Evolutionary conservation across 2,797 vertebrate genomes (phyloP).

Genomic region (Syngnathus acus): DNA sequence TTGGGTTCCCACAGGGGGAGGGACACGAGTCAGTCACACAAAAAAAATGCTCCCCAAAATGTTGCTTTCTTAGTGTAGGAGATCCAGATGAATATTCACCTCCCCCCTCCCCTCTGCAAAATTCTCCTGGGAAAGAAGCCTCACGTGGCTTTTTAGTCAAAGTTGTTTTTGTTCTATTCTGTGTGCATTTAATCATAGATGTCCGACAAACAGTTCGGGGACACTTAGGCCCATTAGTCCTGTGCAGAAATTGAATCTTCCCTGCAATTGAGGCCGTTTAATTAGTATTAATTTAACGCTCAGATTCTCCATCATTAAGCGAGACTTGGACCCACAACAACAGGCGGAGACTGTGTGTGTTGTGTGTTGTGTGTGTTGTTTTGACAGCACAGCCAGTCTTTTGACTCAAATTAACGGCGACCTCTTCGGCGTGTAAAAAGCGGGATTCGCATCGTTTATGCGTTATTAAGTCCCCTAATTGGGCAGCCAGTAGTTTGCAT

Average conservation of each 20-base stretch:
- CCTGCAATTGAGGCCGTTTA: conserved; percentile 87
- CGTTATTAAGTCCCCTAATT: conserved; percentile 97
- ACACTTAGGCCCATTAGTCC: conserved; percentile 63
- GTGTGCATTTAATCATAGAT: conserved; percentile 37
- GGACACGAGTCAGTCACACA: conserved; percentile 52
- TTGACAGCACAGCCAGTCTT: conserved; percentile 62
- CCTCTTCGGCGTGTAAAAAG: conserved; percentile 82
- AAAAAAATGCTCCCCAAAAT: conserved; percentile 47
- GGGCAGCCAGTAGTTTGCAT: conserved; percentile 97
- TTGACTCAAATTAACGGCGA: conserved; percentile 80
- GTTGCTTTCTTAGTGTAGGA: conserved; percentile 1
- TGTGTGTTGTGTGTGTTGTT: conserved; percentile 17
- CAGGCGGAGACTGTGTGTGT: conserved; percentile 14
- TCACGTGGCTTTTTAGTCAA: not conserved
- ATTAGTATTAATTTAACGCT: conserved; percentile 99
- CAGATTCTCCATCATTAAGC: conserved; percentile 94
- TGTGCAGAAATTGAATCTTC: conserved; percentile 90
- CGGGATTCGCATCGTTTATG: conserved; percentile 92
- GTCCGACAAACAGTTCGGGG: conserved; percentile 47
- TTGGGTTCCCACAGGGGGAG: conserved; percentile 67
- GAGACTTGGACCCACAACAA: conserved; percentile 73
- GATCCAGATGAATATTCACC: not conserved
- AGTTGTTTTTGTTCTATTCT: conserved; percentile 11
- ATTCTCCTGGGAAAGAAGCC: not conserved
- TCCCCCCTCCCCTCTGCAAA: not conserved